Base-by-base conservation (phyloP, 2,113 vertebrate genomes). In the Sinocyclocheilus anshuiensis region DNA sequence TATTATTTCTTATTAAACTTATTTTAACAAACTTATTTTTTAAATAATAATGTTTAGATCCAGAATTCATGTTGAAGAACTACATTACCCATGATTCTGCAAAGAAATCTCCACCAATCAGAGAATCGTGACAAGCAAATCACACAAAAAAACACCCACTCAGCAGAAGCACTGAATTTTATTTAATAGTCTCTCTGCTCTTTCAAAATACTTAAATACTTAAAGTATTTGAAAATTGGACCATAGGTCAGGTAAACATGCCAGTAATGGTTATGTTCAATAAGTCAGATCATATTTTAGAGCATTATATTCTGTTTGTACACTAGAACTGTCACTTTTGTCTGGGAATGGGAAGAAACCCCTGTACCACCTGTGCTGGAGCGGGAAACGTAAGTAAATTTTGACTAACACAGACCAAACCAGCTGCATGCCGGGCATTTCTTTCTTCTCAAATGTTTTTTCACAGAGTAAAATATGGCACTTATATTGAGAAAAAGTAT, bases 311-410 rank as follows among this genome's bases (percentile, higher is more conserved):
- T 39, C 10, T 26, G 26, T 8, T 84, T 84, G 15, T 85, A 39
- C 61, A 42, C 8, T 86, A 96, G 95, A 50, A 11, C 89, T 96
- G 95, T 89, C 94, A 94, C 42, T 2, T 4, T 11, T 96, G 95
- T 86, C 0, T 93, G 22, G 95, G 94, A 69, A 93, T 91, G 88
- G 95, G 95, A 1, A 92, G 82, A 69, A 87, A 48, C 45, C 91
- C 92, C 57, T 96, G 96, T 88, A 90, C 80, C 81, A 85, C 93
- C 3, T 96, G 96, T 89, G 39, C 90, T 2, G 93, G 95, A 11
- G 84, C 82, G 85, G 93, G 94, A 1, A 94, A 87, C 89, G 96
- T 96, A 90, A 94, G 96, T 89, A 29, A 42, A 4, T 85, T 50
- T 24, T 42, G 22, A 50, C 22, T 7, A n/a, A 7, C 45, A 6